Percentiles rank a stretch among this genome's conserved stretches.
Conservation (phyloP, 2,797 vertebrate species). For the Argya squamiceps region DNA sequence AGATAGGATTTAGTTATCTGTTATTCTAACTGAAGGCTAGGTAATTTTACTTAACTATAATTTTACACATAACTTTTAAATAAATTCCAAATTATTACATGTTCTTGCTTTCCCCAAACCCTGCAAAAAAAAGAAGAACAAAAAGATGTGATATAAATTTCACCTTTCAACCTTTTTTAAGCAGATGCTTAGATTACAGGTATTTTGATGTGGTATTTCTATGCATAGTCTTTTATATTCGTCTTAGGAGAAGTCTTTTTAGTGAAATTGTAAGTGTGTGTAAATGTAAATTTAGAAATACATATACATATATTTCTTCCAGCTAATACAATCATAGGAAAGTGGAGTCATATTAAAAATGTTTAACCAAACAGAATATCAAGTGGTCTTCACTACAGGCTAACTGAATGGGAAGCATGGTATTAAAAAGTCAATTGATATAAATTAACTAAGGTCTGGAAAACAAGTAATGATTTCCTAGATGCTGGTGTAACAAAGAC, state of each 20-base stretch:
- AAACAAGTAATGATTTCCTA: background rate
- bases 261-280: background rate
- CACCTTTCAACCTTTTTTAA: background rate
- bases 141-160: fast-evolving
- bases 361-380: background rate
- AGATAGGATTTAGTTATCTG: background rate
- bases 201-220: background rate
- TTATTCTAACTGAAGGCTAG: background rate
- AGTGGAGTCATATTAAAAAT: background rate
- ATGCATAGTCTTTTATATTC: background rate
- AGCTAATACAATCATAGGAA: background rate
- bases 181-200: background rate
- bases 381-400: background rate
- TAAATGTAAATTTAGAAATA: background rate
- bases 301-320: background rate
- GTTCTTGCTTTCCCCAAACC: background rate
- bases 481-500: background rate
- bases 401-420: background rate
- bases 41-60: background rate
- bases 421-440: background rate
- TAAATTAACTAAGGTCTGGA: background rate
- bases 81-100: background rate
- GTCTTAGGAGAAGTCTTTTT: background rate
- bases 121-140: background rate
- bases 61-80: background rate